Base-by-base conservation (phyloP, 2,113 vertebrate genomes). In the Gopherus flavomarginatus region DNA sequence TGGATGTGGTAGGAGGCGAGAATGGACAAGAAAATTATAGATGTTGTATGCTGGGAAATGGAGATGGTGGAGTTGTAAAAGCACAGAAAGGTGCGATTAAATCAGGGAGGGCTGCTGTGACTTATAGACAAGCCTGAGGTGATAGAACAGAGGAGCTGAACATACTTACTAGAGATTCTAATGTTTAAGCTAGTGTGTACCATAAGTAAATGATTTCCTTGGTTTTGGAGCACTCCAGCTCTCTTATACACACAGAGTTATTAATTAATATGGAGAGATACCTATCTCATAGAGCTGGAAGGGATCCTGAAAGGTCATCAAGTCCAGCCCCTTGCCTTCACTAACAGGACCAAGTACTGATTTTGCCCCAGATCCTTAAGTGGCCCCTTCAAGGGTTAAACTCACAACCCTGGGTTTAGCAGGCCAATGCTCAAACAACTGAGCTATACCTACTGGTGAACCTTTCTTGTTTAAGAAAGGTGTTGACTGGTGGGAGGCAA, bases 1-100 rank as follows among this genome's bases (percentile, higher is more conserved):
- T 75, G 35, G 57, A 62, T 44, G 75, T 69, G 38, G 93, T 96
- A 56, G 83, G 96, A 96, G 87, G 91, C 49, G 81, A 95, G 62
- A 94, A 85, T 78, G 44, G 75, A 86, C 83, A 97, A 6, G 77
- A 91, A 96, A 92, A 85, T 93, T 29, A 86, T 81, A 87, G 91
- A 49, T 81, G 11, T 85, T 87, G 53, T 91, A 19, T 90, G 90
- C 78, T 95, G 78, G 85, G 38, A 89, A 95, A 90, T 62, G 85
- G 84, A 52, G 78, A 72, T 92, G 56, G 31, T 94, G 87, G 72
- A 95, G 81, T 87, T 94, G 52, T 82, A 79, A 89, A 90, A 95
- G 81, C 72, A 85, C 85, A 49, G 85, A 85, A 91, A 56, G 93
- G 14, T 95, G 72, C 19, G 90, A 95, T 88, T 95, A 85, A 95